Percentiles rank a stretch among this genome's conserved stretches.
phyloP scores from a whole-genome alignment of 2,888 invertebrate genomes.

The Oegoconia quadripuncta region DNA sequence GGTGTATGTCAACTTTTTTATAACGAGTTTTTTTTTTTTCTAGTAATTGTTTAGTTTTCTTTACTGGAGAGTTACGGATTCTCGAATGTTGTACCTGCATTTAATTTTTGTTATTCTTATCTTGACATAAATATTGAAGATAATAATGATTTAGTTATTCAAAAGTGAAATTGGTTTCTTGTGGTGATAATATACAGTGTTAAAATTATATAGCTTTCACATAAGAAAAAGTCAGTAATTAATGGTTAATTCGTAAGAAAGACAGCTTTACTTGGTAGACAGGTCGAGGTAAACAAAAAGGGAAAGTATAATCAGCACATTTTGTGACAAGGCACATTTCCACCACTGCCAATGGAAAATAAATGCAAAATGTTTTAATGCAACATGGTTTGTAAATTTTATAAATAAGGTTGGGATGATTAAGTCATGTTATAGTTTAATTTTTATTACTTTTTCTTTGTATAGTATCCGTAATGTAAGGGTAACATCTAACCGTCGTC shows the following conservation, averaged over 20 bases:
- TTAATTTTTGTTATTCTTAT: slow-evolving; percentile 72
- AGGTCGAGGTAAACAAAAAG: slow-evolving; percentile 47
- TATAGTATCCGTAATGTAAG: slow-evolving; percentile 67
- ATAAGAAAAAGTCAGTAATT: slow-evolving; percentile 72
- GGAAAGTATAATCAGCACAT: slow-evolving; percentile 46
- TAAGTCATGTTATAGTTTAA: slow-evolving; percentile 75
- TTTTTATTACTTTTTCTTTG: slow-evolving; percentile 68
- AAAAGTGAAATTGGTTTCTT: slow-evolving; percentile 62
- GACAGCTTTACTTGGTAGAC: slow-evolving; percentile 73
- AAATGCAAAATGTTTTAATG: slow-evolving; percentile 47
- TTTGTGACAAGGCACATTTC: slow-evolving; percentile 79
- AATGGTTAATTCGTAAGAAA: slow-evolving; percentile 65
- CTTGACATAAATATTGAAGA: slow-evolving; percentile 75
- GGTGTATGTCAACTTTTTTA: slow-evolving; percentile 61
- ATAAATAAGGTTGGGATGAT: slow-evolving; percentile 70
- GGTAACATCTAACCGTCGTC: slow-evolving; percentile 53
- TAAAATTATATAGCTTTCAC: slow-evolving; percentile 54
- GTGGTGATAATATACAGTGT: slow-evolving; percentile 53
- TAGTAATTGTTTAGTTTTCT: slow-evolving; percentile 72
- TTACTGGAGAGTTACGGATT: slow-evolving; percentile 74
- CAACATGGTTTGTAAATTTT: slow-evolving; percentile 67
- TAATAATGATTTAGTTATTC: slow-evolving; percentile 66
- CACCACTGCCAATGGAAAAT: slow-evolving; percentile 73
- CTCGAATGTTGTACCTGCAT: slow-evolving; percentile 81
- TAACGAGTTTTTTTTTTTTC: slow-evolving; percentile 63